Evolutionary conservation across 2,888 invertebrate genomes (phyloP), one percentile per base, ranked within the genome.

Genomic region (Scaptomyza polygonia): DNA sequence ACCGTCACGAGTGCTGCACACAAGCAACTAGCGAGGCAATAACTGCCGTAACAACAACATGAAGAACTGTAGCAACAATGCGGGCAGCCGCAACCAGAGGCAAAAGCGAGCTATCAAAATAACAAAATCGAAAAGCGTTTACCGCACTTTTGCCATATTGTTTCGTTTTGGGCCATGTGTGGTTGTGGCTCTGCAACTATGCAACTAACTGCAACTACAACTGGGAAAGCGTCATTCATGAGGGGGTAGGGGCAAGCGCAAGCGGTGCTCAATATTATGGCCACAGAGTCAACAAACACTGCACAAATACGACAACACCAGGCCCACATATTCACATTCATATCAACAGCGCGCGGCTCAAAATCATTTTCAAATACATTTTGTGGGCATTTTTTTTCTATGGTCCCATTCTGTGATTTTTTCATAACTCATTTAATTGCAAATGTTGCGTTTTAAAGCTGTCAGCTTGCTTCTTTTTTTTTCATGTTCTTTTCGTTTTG

Each of bases 301-400:
- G 53, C 30, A 61, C 53, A 66, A 32, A 42, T 49, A 58, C 42
- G 45, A 48, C 52, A 25, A 42, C 52, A 39, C 34, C 34, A 32
- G 30, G 9, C 18, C 52, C 18, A 59, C 56, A 12, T 30, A 42
- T 18, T 40, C 14, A 4, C 16, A 56, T 48, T 42, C 43, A 43
- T 59, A 66, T 62, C 69, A 75, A 68, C 59, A 71, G 43, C 58
- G 61, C 53, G 52, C 53, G 52, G 65, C 72, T 63, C 53, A 66
- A 77, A 80, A 76, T 78, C 67, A 76, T 76, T 81, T 78, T 72
- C 72, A 73, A 76, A 78, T 74, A 67, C 72, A 71, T 73, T 66
- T 67, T 65, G 67, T 53, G 71, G 71, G 42, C 7, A 27, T 68
- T 59, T 67, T 62, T 49, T 42, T 30, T 6, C 3, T 25, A 39